phyloP scores from a whole-genome alignment of 2,113 vertebrate genomes.

The Platanista minor region DNA sequence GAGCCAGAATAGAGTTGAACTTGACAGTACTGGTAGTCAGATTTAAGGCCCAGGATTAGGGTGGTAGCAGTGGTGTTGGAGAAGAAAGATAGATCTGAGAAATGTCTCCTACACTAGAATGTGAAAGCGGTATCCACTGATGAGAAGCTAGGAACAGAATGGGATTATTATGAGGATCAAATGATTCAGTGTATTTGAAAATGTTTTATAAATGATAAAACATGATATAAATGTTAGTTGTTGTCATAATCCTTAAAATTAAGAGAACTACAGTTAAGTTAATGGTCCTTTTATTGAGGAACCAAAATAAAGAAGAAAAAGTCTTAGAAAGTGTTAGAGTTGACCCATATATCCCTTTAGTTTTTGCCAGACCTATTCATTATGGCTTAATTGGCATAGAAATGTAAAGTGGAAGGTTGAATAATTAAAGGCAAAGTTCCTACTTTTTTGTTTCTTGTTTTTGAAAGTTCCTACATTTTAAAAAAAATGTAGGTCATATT shows the following conservation, averaged over 20 bases:
- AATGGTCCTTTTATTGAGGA: neutral
- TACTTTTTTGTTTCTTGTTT: neutral
- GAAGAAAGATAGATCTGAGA: neutral
- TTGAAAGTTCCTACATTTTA: neutral
- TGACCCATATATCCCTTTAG: neutral
- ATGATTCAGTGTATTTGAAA: neutral
- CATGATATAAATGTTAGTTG: neutral
- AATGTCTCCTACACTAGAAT: neutral
- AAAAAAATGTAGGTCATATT: neutral
- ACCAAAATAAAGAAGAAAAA: neutral
- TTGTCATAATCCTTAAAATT: neutral
- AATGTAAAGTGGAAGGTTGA: neutral
- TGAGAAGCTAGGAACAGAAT: neutral
- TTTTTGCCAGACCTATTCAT: neutral
- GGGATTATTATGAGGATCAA: neutral
- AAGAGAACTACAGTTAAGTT: neutral
- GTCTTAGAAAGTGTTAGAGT: neutral
- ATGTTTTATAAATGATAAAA: constrained; percentile 12
- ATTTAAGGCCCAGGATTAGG: neutral
- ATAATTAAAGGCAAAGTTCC: neutral
- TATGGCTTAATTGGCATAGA: neutral
- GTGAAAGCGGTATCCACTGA: neutral
- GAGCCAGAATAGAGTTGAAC: neutral
- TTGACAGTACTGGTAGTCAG: neutral
- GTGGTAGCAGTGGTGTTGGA: neutral